These are phyloP conservation scores for Fragum fragum DNA, from an alignment of 2,888 invertebrate genomes.

Conservation along the genomic window DNA sequence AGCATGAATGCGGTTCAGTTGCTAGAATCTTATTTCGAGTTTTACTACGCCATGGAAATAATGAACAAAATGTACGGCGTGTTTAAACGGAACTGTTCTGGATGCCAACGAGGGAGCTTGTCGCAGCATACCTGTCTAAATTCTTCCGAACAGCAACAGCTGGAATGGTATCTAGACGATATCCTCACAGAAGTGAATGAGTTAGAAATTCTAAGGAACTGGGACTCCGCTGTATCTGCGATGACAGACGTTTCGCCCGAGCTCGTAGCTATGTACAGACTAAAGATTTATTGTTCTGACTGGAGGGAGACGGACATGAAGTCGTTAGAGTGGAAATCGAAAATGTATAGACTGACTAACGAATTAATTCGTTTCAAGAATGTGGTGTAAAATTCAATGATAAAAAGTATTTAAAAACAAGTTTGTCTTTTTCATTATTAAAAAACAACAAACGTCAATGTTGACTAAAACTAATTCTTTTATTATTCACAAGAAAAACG, in stretches of 20 bases:
- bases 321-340: conserved; percentile 19
- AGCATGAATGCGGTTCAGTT: not conserved
- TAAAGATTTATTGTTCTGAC: conserved; percentile 34
- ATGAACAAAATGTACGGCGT: conserved; percentile 29
- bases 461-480: no score
- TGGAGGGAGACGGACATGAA: conserved; percentile 37
- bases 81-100: conserved; percentile 28
- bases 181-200: conserved; percentile 30
- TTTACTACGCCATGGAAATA: conserved; percentile 34
- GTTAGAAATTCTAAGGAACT: conserved; percentile 21
- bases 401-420: not conserved
- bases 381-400: not conserved
- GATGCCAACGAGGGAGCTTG: conserved; percentile 20
- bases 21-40: conserved; percentile 35
- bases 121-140: conserved; percentile 34
- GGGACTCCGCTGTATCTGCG: conserved; percentile 16
- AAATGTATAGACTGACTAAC: conserved; percentile 18
- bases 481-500: not conserved
- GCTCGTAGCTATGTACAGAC: conserved; percentile 27
- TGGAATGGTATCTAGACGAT: conserved; percentile 18
- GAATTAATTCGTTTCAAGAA: conserved; percentile 19
- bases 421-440: not conserved
- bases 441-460: not conserved
- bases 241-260: not conserved
- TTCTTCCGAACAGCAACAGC: not conserved